Evolutionary conservation across 2,888 invertebrate species (phyloP).

Genomic region (Tetranychus piercei): DNA sequence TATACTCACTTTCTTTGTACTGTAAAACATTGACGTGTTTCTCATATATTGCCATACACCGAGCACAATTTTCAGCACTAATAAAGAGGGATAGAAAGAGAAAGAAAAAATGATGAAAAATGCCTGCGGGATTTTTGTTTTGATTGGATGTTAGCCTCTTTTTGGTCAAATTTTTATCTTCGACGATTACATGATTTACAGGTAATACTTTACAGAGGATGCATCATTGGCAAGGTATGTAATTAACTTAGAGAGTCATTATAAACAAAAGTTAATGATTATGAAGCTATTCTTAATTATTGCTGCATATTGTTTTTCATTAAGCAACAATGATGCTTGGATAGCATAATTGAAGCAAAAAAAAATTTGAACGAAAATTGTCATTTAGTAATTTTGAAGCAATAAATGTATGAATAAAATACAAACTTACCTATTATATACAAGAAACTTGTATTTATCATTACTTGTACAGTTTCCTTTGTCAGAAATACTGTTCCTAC

Average conservation of each 20-base stretch:
- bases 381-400: neutral
- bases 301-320: too few species aligned
- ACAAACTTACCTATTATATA: conserved; percentile 25
- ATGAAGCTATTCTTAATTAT: too few species aligned
- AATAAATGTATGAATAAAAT: neutral
- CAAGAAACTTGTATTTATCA: conserved; percentile 26
- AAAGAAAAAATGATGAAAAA: neutral
- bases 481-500: conserved; percentile 23
- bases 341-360: too few species aligned
- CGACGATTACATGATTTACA: too few species aligned
- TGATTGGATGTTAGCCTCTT: neutral
- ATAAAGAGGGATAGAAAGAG: neutral
- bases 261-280: too few species aligned
- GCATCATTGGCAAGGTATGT: too few species aligned
- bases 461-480: conserved; percentile 26
- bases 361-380: too few species aligned
- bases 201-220: too few species aligned
- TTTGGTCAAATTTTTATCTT: too few species aligned
- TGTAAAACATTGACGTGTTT: conserved; percentile 32
- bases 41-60: conserved; percentile 31
- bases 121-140: too few species aligned
- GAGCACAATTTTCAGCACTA: conserved; percentile 30
- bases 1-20: conserved; percentile 27
- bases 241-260: too few species aligned
- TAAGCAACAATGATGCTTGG: too few species aligned